Percentiles rank a stretch among this genome's conserved stretches.
These are phyloP conservation scores for Magallana angulata DNA, from an alignment of 1,140 invertebrate genomes.

Conservation along the genomic window DNA sequence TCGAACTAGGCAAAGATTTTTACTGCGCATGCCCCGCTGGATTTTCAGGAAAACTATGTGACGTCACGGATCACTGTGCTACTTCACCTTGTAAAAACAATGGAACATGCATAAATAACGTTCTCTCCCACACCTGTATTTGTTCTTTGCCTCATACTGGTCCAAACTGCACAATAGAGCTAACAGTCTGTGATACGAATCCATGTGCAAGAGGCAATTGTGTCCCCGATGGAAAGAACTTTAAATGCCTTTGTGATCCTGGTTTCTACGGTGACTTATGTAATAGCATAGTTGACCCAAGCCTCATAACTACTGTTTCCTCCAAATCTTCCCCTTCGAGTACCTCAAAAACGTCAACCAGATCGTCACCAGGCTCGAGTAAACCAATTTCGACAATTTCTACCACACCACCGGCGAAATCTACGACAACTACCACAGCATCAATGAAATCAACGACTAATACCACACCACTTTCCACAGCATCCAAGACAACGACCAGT, in stretches of 20 bases:
- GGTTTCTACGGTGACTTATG: constrained; percentile 32
- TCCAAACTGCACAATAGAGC: constrained; percentile 27
- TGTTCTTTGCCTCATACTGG: constrained; percentile 23
- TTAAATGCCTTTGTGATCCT: constrained; percentile 37
- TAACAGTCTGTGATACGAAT: constrained; percentile 13
- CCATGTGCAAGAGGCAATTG: constrained; percentile 28
- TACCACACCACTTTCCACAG: background rate
- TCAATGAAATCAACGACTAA: background rate
- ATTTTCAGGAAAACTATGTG: constrained; percentile 32
- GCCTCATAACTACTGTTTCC: background rate
- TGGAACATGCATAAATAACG: constrained; percentile 35
- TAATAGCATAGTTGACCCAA: constrained; percentile 14
- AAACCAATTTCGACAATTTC: background rate
- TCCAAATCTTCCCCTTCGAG: background rate
- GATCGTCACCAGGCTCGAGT: background rate
- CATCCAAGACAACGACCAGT: background rate
- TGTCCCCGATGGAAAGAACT: constrained; percentile 31
- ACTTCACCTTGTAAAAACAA: constrained; percentile 34
- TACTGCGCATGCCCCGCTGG: constrained; percentile 23
- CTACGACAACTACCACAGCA: background rate
- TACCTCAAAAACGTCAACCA: background rate
- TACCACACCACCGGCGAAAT: background rate
- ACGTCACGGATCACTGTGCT: constrained; percentile 1
- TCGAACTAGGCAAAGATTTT: constrained; percentile 30
- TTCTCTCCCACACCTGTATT: constrained; percentile 12